Conservation (phyloP, 2,797 vertebrate species). For the Macropodus opercularis region DNA sequence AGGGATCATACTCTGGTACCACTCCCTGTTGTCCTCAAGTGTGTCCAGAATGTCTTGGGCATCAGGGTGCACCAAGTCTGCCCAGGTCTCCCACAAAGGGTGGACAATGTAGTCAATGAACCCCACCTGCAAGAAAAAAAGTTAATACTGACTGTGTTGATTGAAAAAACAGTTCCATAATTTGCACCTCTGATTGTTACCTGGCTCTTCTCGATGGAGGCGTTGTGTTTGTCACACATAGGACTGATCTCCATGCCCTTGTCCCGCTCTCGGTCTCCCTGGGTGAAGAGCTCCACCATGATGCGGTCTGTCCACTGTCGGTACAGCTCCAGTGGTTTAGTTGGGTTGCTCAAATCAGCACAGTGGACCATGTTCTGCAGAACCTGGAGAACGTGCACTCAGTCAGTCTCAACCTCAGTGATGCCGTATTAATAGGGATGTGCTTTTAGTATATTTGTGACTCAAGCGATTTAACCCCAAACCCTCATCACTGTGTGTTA, state of each 20-base stretch:
- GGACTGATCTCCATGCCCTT: conserved; percentile 94
- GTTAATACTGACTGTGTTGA: not conserved
- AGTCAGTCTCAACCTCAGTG: not conserved
- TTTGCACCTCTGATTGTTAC: conserved; percentile 64
- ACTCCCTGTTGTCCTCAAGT: conserved; percentile 93
- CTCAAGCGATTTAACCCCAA: no score
- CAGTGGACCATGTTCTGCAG: conserved; percentile 96
- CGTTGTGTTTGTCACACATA: conserved; percentile 94
- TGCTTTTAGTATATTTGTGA: no score
- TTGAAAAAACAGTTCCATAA: not conserved
- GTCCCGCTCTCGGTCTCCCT: conserved; percentile 90
- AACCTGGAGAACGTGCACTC: conserved; percentile 76
- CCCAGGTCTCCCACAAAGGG: conserved; percentile 96
- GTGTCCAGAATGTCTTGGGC: conserved; percentile 93
- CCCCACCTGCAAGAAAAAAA: conserved; percentile 82
- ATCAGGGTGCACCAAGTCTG: conserved; percentile 91
- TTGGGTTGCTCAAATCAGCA: conserved; percentile 93
- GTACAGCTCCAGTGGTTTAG: conserved; percentile 92
- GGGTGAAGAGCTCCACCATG: conserved; percentile 91
- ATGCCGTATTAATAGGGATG: not conserved
- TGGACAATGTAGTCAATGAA: conserved; percentile 95
- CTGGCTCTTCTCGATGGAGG: conserved; percentile 93
- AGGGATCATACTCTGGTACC: conserved; percentile 96
- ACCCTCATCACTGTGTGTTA: no score
- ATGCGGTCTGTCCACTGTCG: conserved; percentile 91